phyloP scores from a whole-genome alignment of 2,888 invertebrate genomes.

The Eupithecia abbreviata region DNA sequence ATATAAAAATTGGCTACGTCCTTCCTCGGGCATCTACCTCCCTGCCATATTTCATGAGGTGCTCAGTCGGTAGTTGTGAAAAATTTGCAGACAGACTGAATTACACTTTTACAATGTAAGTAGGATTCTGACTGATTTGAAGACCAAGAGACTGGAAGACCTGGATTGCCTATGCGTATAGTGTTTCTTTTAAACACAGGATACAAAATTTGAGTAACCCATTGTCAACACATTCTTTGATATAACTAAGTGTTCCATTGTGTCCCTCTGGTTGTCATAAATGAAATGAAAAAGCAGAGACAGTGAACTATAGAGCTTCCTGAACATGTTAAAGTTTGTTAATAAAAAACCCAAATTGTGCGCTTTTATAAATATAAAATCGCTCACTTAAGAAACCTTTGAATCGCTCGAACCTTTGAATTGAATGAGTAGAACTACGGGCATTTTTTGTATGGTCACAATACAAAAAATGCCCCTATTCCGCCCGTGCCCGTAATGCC shows the following conservation, averaged over 20 bases:
- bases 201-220: not conserved
- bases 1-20: not conserved
- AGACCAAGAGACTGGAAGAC: not conserved
- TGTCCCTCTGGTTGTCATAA: not conserved
- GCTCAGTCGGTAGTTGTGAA: not conserved
- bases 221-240: not conserved
- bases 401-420: not conserved
- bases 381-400: not conserved
- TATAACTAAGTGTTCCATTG: not conserved
- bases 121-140: not conserved
- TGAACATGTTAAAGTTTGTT: not conserved
- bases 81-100: not conserved
- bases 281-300: constrained; percentile 1
- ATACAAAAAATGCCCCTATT: too few species aligned
- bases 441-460: too few species aligned
- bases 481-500: too few species aligned
- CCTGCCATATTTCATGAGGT: not conserved
- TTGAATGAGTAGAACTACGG: too few species aligned
- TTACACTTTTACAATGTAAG: not conserved
- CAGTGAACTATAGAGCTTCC: not conserved
- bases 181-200: not conserved
- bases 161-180: not conserved
- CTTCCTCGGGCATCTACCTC: not conserved
- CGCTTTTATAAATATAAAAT: not conserved
- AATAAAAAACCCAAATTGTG: not conserved